Conservation (phyloP, 2,888 invertebrate genomes). For the Catocala nupta region DNA sequence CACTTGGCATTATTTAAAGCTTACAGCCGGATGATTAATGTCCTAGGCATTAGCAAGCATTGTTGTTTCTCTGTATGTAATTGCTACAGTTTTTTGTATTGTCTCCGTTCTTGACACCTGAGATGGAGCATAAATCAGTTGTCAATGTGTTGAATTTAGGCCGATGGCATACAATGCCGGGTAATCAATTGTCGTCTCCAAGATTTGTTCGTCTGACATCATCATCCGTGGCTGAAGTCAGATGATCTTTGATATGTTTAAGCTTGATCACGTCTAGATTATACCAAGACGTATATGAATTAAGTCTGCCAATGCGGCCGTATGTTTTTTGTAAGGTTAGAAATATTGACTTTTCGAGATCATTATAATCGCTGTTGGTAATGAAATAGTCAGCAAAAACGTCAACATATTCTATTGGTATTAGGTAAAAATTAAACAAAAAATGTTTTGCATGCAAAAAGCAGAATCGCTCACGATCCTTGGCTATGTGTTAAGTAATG, state of each 20-base stretch:
- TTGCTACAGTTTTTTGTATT: conserved; percentile 73
- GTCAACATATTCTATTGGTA: conserved; percentile 72
- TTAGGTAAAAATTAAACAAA: conserved; percentile 70
- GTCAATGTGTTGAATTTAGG: conserved; percentile 77
- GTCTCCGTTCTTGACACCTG: conserved; percentile 79
- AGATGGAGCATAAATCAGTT: conserved; percentile 81
- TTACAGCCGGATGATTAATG: conserved; percentile 76
- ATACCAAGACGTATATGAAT: conserved; percentile 56
- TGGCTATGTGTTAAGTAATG: conserved; percentile 79
- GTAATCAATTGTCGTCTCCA: conserved; percentile 75
- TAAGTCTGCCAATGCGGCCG: conserved; percentile 51
- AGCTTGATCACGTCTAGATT: conserved; percentile 64
- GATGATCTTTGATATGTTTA: conserved; percentile 67
- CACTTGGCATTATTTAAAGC: conserved; percentile 67
- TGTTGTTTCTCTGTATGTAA: conserved; percentile 72
- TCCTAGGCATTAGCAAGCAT: conserved; percentile 67
- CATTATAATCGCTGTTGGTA: conserved; percentile 63
- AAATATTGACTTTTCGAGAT: conserved; percentile 65
- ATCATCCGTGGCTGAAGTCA: conserved; percentile 64
- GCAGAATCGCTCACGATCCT: conserved; percentile 73
- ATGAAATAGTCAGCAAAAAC: conserved; percentile 68
- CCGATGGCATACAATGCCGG: conserved; percentile 70
- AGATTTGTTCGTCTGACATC: conserved; percentile 70
- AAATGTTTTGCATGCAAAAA: conserved; percentile 75
- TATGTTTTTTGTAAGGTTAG: conserved; percentile 56